Base-by-base conservation (phyloP, 2,113 vertebrate genomes). In the Dicaeum eximium region DNA sequence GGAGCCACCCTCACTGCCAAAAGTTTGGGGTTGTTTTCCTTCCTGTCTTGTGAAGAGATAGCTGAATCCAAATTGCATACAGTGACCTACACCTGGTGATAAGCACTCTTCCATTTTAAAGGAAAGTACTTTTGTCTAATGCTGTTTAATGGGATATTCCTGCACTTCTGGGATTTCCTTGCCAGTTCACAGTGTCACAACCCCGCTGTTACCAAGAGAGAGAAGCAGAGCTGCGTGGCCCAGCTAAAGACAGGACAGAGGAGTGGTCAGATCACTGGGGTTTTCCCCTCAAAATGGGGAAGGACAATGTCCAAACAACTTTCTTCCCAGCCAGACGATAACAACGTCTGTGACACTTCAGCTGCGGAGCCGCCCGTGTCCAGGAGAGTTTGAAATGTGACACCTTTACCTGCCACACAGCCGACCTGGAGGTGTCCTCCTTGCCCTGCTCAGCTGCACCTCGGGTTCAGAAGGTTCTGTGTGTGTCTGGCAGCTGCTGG, bases 141-240 rank as follows among this genome's bases (percentile, higher is more conserved):
- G 78, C 91, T 91, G 84, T 93, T 81, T 87, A 35, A 61, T 57
- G 86, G 90, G 86, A 74, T 90, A 18, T 92, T 95, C 81, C 86
- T 96, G 75, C 78, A 47, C 79, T 73, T 28, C 86, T 88, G 84
- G 70, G 83, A 93, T 94, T 86, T 88, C 82, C 74, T 90, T 88
- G 80, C 86, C 60, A 31, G 25, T 51, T 71, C 57, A 40, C 87
- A 6, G 65, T 78, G 82, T 74, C 91, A 45, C 86, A 94, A 66
- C 61, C 70, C 2, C 1, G 11, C 71, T 89, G 84, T 27, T 86
- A 75, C 47, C 67, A 31, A 85, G 90, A 95, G 72, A 77, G 57
- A 92, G 81, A 54, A 94, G 94, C 95, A 66, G 61, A 88, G 92
- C 74, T 94, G 73, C 12, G 0, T 75, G 89, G 57, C 77, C 77